Conservation (phyloP, 2,113 vertebrate species). For the Pomatorhinus ruficollis region DNA sequence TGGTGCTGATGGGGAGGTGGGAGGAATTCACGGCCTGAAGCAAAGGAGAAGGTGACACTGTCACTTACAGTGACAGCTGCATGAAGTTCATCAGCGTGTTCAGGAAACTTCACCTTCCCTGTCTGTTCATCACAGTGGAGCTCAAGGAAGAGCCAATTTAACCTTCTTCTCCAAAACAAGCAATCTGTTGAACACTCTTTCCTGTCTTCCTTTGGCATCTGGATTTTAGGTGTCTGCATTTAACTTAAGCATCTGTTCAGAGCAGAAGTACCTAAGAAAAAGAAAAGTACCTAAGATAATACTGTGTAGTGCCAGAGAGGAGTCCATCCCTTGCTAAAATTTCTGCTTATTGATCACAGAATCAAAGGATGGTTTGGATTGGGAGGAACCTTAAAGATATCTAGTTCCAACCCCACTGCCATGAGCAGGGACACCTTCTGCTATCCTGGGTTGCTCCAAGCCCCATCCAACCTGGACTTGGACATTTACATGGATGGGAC, state of each 20-base stretch:
- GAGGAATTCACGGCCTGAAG: not conserved
- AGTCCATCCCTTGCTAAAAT: not conserved
- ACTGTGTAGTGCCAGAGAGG: not conserved
- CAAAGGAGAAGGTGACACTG: not conserved
- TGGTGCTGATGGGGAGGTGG: not conserved
- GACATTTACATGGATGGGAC: not conserved
- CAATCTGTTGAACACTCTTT: fast-evolving
- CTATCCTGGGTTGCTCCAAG: not conserved
- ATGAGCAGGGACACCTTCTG: not conserved
- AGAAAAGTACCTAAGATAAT: not conserved
- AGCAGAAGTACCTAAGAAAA: not conserved
- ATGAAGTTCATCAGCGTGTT: not conserved
- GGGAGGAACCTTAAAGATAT: not conserved
- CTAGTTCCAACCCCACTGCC: not conserved
- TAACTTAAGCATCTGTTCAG: not conserved
- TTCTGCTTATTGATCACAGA: not conserved
- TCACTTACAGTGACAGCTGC: not conserved
- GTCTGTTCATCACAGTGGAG: not conserved
- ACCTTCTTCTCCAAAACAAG: not conserved
- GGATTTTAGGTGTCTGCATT: not conserved
- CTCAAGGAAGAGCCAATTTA: not conserved
- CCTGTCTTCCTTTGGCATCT: not conserved
- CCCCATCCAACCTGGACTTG: not conserved
- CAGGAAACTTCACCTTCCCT: not conserved
- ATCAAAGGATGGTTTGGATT: not conserved